A percentile compares a stretch with the other conserved stretches of the same genome.
phyloP scores from a whole-genome alignment of 2,888 invertebrate genomes.

The Dermolepida albohirtum region DNA sequence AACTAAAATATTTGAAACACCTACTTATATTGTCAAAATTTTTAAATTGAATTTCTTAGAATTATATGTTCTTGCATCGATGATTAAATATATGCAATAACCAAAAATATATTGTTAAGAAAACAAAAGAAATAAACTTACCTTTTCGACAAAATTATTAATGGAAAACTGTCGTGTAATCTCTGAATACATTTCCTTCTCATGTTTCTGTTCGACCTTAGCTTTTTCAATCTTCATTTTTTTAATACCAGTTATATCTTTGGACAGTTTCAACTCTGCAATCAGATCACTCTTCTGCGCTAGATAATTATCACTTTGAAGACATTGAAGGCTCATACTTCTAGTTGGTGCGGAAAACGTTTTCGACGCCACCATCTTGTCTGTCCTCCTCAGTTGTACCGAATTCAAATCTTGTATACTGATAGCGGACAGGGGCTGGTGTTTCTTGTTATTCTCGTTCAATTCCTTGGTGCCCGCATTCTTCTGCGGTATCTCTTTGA shows the following conservation, averaged over 20 bases:
- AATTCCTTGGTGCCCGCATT: conserved; percentile 42
- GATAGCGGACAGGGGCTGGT: conserved; percentile 87
- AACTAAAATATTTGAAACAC: too few species aligned
- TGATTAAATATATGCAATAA: too few species aligned
- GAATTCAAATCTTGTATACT: conserved; percentile 89
- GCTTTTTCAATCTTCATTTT: conserved; percentile 92
- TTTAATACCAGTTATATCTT: conserved; percentile 93
- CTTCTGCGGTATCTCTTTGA: conserved; percentile 41
- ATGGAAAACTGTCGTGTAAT: conserved; percentile 86
- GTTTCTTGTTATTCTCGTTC: conserved; percentile 62
- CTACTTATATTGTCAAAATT: too few species aligned
- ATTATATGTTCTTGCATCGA: too few species aligned
- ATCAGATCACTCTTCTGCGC: conserved; percentile 88
- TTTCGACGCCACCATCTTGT: conserved; percentile 80
- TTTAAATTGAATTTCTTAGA: too few species aligned
- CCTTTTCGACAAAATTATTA: conserved; percentile 91
- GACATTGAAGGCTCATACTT: conserved; percentile 81
- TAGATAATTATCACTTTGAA: conserved; percentile 78
- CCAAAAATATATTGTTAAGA: not conserved
- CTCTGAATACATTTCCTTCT: conserved; percentile 86
- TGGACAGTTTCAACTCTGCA: conserved; percentile 91
- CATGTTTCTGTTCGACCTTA: conserved; percentile 84
- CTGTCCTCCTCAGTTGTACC: conserved; percentile 82
- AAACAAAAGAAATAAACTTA: conserved; percentile 64
- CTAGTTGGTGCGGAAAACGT: conserved; percentile 84